These are phyloP conservation scores for Sycon ciliatum DNA, from an alignment of 37 sponge, comb jelly and placozoan species.

Conservation along the genomic window DNA sequence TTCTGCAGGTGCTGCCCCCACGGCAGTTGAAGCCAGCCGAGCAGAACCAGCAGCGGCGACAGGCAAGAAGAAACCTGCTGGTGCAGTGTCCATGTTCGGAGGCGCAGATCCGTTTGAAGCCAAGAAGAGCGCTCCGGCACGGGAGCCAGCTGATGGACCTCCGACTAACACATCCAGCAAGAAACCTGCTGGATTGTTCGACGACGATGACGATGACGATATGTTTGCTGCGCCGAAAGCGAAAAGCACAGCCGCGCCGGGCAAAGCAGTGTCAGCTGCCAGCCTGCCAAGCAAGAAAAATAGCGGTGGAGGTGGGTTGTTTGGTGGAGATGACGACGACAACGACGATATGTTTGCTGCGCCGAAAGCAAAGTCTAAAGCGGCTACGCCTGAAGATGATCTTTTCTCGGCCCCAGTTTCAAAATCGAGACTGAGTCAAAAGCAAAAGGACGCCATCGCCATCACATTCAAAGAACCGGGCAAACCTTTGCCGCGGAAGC, in stretches of 20 bases:
- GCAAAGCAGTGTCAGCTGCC: too few relatives aligned
- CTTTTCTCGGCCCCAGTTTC: too few relatives aligned
- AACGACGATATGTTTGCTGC: constrained; percentile 29
- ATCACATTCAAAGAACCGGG: too few relatives aligned
- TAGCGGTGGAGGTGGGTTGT: constrained; percentile 23
- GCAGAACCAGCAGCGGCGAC: constrained; percentile 29
- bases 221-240: background rate
- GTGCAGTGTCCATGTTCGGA: constrained; percentile 62
- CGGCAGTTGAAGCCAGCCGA: too few relatives aligned
- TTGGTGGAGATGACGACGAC: constrained; percentile 47
- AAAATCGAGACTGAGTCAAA: constrained; percentile 23
- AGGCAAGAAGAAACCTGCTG: constrained; percentile 39
- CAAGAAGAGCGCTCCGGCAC: constrained; percentile 18
- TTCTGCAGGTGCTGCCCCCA: too few relatives aligned
- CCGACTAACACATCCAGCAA: constrained; percentile 51
- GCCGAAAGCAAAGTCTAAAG: background rate
- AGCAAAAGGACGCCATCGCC: constrained; percentile 30
- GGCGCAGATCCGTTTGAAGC: constrained; percentile 17
- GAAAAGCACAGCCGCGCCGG: too few relatives aligned
- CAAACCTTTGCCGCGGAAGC: too few relatives aligned
- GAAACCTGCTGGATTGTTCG: too few relatives aligned
- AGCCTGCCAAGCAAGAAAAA: background rate
- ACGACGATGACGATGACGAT: constrained; percentile 12
- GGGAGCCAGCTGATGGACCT: too few relatives aligned
- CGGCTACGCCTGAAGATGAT: too few relatives aligned